Evolutionary conservation across 1,140 invertebrate genomes (phyloP), one percentile per base, ranked within the genome.

Genomic region (Penaeus japonicus): DNA sequence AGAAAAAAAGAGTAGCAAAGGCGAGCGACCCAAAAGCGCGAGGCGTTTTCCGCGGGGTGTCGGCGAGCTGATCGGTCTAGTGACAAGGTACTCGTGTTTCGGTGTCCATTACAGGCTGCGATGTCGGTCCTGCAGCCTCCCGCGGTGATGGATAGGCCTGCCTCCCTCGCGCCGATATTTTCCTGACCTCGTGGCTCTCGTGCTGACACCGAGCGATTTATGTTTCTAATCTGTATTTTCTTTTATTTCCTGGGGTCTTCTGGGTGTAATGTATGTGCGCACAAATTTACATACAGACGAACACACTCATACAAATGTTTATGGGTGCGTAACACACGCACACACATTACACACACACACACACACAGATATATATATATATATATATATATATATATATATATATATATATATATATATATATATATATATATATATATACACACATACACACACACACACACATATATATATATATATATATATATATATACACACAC

Each of bases 401-500:
- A 65, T 65, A 65, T 65, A 65, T 65, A 65, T 65, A 17, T 65
- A 65, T 65, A 65, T 65, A 65, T 65, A 65, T 65, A 65, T 65
- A 65, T 65, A 65, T 65, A 65, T 65, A 65, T 65, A 65, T 65
- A 65, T 65, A 0, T 65, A 65, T 65, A 65, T 65, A 65, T 65
- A 65, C 30, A 65, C 30, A 65, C 30, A 65, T 65, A 65, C 30
- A 65, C 30, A 65, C 30, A 65, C 5, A 65, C 5, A 65, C 30
- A 65, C 30, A 65, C 30, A 65, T 7, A 65, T 65, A 65, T 65
- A 65, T 65, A 65, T 65, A 65, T 65, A 65, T 65, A 65, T 65
- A 65, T 65, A 65, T 65, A 65, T 65, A 65, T 65, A 65, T 65
- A 65, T 65, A 65, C 30, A 65, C n/a, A n/a, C n/a, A n/a, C n/a